Evolutionary conservation across 2,888 invertebrate genomes (phyloP).

Genomic region (Scaptomyza tumidula): DNA sequence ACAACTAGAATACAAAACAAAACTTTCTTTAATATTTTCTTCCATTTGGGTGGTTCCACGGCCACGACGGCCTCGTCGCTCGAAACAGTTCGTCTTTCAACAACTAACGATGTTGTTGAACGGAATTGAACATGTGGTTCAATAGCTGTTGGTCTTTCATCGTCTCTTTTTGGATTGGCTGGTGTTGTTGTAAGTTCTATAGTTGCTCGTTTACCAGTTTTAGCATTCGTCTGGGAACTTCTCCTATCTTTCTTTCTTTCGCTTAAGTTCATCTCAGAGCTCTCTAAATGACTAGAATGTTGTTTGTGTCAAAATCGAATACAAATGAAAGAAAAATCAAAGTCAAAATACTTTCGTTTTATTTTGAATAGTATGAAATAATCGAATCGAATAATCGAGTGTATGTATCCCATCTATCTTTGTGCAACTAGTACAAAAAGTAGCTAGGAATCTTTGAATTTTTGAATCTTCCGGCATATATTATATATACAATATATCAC

Average conservation of each 20-base stretch:
- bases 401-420: not conserved
- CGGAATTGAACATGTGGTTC: not conserved
- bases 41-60: not conserved
- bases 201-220: not conserved
- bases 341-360: not conserved
- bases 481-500: constrained; percentile 29
- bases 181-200: not conserved
- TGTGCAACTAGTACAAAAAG: not conserved
- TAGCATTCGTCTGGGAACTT: not conserved
- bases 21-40: not conserved
- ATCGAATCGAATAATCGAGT: too few species aligned
- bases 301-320: not conserved
- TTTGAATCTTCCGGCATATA: not conserved
- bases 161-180: not conserved
- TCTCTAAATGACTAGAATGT: too few species aligned
- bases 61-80: too few species aligned
- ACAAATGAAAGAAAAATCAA: not conserved
- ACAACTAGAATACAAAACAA: not conserved
- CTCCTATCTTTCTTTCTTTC: not conserved
- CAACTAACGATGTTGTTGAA: not conserved
- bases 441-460: not conserved
- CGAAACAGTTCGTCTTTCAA: not conserved
- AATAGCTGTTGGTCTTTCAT: not conserved
- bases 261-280: not conserved
- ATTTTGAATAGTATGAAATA: too few species aligned